Evolutionary conservation across 2,888 invertebrate genomes (phyloP).

Genomic region (Charanyca ferruginea): DNA sequence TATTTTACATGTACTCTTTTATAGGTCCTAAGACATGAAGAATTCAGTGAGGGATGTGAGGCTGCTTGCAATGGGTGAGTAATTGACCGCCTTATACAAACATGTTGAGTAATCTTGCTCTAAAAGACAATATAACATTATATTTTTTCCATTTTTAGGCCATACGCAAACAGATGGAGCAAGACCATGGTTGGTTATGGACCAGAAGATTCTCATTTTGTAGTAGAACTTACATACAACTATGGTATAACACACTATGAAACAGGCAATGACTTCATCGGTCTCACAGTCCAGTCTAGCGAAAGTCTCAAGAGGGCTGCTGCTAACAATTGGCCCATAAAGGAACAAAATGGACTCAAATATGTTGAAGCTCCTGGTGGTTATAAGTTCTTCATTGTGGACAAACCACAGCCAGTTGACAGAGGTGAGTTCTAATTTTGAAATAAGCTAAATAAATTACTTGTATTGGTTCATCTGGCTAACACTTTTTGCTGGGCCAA

Average conservation of each 20-base stretch:
- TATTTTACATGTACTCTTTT: background rate
- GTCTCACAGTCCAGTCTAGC: constrained; percentile 95
- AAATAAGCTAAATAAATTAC: background rate
- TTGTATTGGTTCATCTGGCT: background rate
- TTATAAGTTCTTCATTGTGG: constrained; percentile 95
- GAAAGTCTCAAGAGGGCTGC: constrained; percentile 94
- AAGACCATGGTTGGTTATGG: constrained; percentile 99
- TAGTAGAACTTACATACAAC: constrained; percentile 99
- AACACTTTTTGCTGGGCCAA: too few species aligned
- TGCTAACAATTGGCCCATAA: constrained; percentile 93
- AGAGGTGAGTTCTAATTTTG: constrained; percentile 87
- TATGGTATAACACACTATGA: constrained; percentile 97
- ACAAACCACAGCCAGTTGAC: constrained; percentile 93
- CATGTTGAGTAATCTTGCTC: background rate
- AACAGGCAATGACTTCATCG: constrained; percentile 97
- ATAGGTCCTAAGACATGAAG: constrained; percentile 98
- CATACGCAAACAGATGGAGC: constrained; percentile 99
- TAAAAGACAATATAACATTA: background rate
- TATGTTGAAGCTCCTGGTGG: constrained; percentile 97
- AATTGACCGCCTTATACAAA: background rate
- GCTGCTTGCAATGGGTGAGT: constrained; percentile 98
- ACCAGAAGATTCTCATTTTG: constrained; percentile 98
- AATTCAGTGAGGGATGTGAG: constrained; percentile 99
- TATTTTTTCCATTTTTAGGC: constrained; percentile 90
- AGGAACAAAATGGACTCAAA: constrained; percentile 91